Evolutionary conservation across 2,113 vertebrate species (phyloP).

Genomic region (Onychorhynchus coronatus): DNA sequence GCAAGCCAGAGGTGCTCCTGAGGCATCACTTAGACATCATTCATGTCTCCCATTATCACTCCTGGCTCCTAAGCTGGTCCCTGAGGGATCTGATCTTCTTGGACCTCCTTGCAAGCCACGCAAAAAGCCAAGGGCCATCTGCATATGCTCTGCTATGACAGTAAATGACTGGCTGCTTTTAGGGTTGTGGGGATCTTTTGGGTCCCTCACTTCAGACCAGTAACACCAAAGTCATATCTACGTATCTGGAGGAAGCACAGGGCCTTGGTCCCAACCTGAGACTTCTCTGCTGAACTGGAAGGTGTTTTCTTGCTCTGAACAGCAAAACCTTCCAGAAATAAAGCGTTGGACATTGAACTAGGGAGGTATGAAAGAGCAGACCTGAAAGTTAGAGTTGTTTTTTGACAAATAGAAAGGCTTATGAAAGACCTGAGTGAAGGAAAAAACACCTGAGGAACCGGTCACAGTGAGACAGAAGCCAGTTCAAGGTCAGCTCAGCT

Average conservation of each 20-base stretch:
- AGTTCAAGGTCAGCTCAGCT: not conserved
- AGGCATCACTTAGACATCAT: not conserved
- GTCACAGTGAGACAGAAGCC: not conserved
- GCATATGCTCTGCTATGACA: not conserved
- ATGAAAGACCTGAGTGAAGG: not conserved
- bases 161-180: not conserved
- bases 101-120: not conserved
- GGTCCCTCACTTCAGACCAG: not conserved
- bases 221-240: fast-evolving
- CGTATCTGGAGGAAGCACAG: not conserved
- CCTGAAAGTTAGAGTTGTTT: not conserved
- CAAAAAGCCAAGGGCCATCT: not conserved
- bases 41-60: not conserved
- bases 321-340: not conserved
- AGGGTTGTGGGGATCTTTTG: not conserved
- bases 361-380: not conserved
- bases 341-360: not conserved
- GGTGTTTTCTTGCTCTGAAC: not conserved
- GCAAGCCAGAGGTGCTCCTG: not conserved
- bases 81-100: not conserved
- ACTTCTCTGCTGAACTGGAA: not conserved
- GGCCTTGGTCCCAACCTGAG: not conserved
- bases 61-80: not conserved
- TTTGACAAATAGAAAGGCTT: not conserved
- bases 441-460: not conserved